Percentiles rank a stretch among this genome's conserved stretches.
These are phyloP conservation scores for Notothenia rossii DNA, from an alignment of 2,113 vertebrate species.

Conservation along the genomic window DNA sequence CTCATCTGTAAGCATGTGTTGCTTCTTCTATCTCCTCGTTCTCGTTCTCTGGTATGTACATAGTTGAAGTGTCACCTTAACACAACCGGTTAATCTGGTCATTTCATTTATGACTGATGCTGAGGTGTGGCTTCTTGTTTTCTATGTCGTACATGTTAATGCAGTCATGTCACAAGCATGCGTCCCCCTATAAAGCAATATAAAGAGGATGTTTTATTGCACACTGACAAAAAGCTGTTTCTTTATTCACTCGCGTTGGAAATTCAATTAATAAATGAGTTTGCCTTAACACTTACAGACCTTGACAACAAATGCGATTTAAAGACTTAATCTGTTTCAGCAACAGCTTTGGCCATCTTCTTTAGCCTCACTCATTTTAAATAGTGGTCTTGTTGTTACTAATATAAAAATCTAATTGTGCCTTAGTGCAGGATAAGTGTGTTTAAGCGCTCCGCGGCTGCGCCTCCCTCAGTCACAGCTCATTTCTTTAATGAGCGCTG, in stretches of 20 bases:
- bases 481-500: constrained; percentile 75
- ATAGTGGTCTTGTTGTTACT: constrained; percentile 37
- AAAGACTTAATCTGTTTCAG: neutral
- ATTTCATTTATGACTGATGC: neutral
- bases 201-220: neutral
- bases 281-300: neutral
- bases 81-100: neutral
- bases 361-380: constrained; percentile 17
- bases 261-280: constrained; percentile 11
- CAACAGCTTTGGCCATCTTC: constrained; percentile 30
- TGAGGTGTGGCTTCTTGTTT: neutral
- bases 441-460: constrained; percentile 46
- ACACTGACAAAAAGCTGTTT: neutral
- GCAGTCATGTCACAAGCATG: neutral
- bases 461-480: constrained; percentile 57
- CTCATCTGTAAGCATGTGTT: neutral
- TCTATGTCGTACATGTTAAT: neutral
- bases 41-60: neutral
- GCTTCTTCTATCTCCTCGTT: neutral
- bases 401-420: constrained; percentile 61
- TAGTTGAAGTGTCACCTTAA: too few species aligned
- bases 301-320: constrained; percentile 36
- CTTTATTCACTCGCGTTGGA: neutral
- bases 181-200: neutral
- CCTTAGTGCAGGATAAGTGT: constrained; percentile 47